Evolutionary conservation across 2,113 vertebrate species (phyloP).

Genomic region (Xenopus laevis): DNA sequence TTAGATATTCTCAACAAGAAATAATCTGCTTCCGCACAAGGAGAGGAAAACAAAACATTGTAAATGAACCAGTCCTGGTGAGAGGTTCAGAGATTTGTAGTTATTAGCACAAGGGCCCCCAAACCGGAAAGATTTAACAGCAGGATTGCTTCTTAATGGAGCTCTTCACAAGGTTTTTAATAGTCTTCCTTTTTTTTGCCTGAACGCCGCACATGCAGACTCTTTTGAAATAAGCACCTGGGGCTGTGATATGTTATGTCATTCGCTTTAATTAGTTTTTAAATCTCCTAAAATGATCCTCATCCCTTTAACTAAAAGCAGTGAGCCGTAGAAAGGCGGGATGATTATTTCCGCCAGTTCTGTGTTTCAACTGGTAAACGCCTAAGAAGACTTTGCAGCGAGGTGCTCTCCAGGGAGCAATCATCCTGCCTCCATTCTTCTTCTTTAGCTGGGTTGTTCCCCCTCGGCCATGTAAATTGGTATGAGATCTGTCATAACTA

Average conservation of each 20-base stretch:
- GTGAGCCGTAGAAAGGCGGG: neutral
- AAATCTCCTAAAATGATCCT: slow-evolving; percentile 59
- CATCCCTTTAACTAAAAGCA: slow-evolving; percentile 43
- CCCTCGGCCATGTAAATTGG: slow-evolving; percentile 19
- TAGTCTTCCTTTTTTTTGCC: slow-evolving; percentile 50
- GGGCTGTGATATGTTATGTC: slow-evolving; percentile 52
- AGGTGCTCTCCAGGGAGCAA: slow-evolving; percentile 7
- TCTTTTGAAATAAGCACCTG: slow-evolving; percentile 60
- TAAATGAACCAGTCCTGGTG: slow-evolving; percentile 42
- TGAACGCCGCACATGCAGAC: slow-evolving; percentile 45
- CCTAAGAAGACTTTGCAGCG: slow-evolving; percentile 3
- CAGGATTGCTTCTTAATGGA: slow-evolving; percentile 59
- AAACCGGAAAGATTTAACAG: slow-evolving; percentile 53
- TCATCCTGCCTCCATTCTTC: neutral
- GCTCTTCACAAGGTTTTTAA: slow-evolving; percentile 54
- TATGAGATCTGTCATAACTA: slow-evolving; percentile 26
- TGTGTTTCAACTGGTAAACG: neutral
- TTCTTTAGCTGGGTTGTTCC: neutral
- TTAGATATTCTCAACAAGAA: slow-evolving; percentile 47
- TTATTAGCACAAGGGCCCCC: slow-evolving; percentile 47
- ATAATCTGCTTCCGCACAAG: slow-evolving; percentile 35
- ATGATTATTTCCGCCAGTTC: neutral
- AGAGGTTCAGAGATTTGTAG: slow-evolving; percentile 46
- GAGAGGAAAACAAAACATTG: slow-evolving; percentile 25
- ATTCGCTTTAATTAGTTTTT: slow-evolving; percentile 67